Conservation (phyloP, 37 sponge, comb jelly and placozoan species). For the Haliclona indistincta region DNA sequence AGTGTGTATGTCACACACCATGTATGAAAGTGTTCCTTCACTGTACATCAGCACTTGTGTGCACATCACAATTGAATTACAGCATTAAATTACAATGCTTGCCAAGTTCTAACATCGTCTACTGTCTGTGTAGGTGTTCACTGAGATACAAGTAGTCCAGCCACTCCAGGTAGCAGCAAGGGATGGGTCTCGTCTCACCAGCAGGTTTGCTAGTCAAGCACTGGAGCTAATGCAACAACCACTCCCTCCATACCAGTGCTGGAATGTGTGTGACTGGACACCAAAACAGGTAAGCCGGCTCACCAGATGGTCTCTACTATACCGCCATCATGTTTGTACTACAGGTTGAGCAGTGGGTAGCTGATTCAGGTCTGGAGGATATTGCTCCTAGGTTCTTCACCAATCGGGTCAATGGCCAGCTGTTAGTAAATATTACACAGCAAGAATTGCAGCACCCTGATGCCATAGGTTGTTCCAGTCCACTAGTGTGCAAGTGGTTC, state of each 20-base stretch:
- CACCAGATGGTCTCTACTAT: neutral
- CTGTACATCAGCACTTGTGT: too few relatives aligned
- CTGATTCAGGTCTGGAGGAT: slow-evolving; percentile 27
- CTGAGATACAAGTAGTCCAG: slow-evolving; percentile 24
- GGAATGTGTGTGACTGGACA: slow-evolving; percentile 41
- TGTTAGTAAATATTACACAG: slow-evolving; percentile 23
- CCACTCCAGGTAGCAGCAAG: slow-evolving; percentile 29
- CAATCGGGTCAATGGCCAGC: slow-evolving; percentile 35
- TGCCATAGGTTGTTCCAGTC: slow-evolving; percentile 18
- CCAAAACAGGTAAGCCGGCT: slow-evolving; percentile 9
- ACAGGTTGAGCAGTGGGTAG: neutral
- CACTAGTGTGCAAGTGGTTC: slow-evolving; percentile 31
- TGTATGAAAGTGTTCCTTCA: too few relatives aligned
- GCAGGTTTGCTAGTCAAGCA: slow-evolving; percentile 24
- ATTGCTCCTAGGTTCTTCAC: slow-evolving; percentile 8
- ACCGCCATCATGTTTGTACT: neutral
- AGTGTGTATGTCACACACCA: too few relatives aligned
- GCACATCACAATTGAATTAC: too few relatives aligned
- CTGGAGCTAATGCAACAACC: slow-evolving; percentile 8
- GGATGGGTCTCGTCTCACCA: slow-evolving; percentile 34
- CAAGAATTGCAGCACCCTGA: slow-evolving; percentile 32
- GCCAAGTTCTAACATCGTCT: too few relatives aligned
- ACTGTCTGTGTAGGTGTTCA: slow-evolving; percentile 37
- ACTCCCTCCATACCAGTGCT: slow-evolving; percentile 40
- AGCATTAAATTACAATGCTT: too few relatives aligned